These are phyloP conservation scores for Metaphire vulgaris DNA, from an alignment of 1,140 invertebrate genomes.

Conservation along the genomic window DNA sequence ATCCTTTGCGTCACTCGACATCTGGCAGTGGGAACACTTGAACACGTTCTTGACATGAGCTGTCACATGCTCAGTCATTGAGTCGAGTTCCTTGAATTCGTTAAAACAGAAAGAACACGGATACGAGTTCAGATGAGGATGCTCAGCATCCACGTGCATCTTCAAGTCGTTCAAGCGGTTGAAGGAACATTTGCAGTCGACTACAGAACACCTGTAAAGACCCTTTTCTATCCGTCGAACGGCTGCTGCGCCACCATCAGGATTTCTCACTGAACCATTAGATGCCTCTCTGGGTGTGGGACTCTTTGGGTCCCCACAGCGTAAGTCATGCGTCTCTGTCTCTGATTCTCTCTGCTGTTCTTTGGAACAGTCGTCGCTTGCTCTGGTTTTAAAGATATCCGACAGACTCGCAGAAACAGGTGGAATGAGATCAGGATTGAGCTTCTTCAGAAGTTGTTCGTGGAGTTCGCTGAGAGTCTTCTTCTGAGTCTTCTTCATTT, in stretches of 20 bases:
- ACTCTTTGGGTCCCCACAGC: not conserved
- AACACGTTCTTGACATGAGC: slow-evolving; percentile 13
- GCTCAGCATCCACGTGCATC: not conserved
- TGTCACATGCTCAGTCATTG: slow-evolving; percentile 23
- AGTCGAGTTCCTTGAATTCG: slow-evolving; percentile 13
- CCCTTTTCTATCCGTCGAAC: not conserved
- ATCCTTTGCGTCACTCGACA: slow-evolving; percentile 5
- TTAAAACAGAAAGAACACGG: not conserved
- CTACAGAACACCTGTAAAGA: not conserved
- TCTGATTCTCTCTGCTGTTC: not conserved
- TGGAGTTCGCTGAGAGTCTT: not conserved
- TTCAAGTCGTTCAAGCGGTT: not conserved
- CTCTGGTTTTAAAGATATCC: not conserved
- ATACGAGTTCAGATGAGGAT: not conserved
- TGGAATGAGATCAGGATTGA: not conserved
- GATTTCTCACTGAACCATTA: not conserved
- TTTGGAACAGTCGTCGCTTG: not conserved
- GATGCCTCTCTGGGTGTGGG: not conserved
- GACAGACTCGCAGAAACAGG: not conserved
- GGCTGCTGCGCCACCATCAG: too few relatives aligned
- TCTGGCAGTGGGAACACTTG: slow-evolving; percentile 18
- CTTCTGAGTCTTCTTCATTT: not conserved
- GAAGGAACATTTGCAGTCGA: not conserved
- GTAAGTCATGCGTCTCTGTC: not conserved
- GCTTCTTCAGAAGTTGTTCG: not conserved